phyloP scores from a whole-genome alignment of 2,888 invertebrate genomes.

The Pyrrhosoma nymphula region DNA sequence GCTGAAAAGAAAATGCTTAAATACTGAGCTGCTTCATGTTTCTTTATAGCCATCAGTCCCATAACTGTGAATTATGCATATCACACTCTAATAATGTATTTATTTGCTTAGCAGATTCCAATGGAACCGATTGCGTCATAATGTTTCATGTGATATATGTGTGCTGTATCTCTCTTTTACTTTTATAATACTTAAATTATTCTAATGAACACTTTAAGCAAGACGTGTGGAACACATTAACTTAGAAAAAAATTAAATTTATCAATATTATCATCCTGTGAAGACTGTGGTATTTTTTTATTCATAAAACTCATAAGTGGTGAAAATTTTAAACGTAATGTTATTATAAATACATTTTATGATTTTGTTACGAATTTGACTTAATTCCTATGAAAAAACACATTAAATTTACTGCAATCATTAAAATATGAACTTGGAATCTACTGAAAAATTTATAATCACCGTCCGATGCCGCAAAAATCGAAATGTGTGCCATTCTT shows the following conservation, averaged over 20 bases:
- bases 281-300: not conserved
- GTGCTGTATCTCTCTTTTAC: not conserved
- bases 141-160: slow-evolving; percentile 3
- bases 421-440: slow-evolving; percentile 30
- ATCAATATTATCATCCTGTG: not conserved
- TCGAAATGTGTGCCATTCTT: not conserved
- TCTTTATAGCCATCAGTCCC: slow-evolving; percentile 45
- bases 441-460: not conserved
- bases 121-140: not conserved
- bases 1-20: slow-evolving; percentile 27
- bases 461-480: not conserved
- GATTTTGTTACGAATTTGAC: not conserved
- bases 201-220: slow-evolving; percentile 14
- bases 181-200: not conserved
- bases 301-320: not conserved
- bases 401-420: not conserved
- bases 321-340: not conserved
- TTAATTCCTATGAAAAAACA: slow-evolving; percentile 1
- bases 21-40: slow-evolving; percentile 38
- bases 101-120: slow-evolving; percentile 57
- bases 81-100: slow-evolving; percentile 50
- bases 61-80: slow-evolving; percentile 30
- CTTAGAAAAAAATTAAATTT: not conserved
- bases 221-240: slow-evolving; percentile 18
- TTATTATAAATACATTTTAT: not conserved